A percentile compares a stretch with the other conserved stretches of the same genome.
phyloP scores from a whole-genome alignment of 2,113 vertebrate species.

The Tupaia chinensis region DNA sequence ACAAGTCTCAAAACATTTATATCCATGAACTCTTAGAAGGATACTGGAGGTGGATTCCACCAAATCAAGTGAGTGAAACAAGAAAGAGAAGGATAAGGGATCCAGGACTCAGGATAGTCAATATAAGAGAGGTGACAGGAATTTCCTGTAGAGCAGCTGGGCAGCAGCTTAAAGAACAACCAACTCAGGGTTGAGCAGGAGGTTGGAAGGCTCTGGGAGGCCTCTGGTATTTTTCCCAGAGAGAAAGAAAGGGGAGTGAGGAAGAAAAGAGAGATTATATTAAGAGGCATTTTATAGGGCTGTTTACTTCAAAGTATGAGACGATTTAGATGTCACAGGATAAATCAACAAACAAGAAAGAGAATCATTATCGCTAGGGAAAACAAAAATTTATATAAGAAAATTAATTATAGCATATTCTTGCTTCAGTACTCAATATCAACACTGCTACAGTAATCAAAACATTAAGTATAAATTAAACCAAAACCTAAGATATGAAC shows the following conservation, averaged over 20 bases:
- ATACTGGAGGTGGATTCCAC: background rate
- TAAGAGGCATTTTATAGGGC: conserved; percentile 33
- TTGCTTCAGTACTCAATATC: conserved; percentile 40
- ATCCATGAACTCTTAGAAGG: background rate
- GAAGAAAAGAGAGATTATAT: background rate
- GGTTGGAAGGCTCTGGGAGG: background rate
- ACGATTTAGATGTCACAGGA: background rate
- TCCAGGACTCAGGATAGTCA: background rate
- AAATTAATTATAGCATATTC: conserved; percentile 44
- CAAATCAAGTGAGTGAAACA: background rate
- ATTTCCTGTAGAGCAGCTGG: background rate
- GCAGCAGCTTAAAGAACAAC: background rate
- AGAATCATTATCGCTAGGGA: background rate
- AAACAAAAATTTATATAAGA: conserved; percentile 37
- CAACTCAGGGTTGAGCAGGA: background rate
- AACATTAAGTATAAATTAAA: conserved; percentile 12
- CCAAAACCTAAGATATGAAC: conserved; percentile 14
- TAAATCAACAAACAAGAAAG: conserved; percentile 13
- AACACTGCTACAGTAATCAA: conserved; percentile 40
- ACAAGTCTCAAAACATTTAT: conserved; percentile 2
- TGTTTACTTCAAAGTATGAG: conserved; percentile 28
- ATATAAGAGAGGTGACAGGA: background rate
- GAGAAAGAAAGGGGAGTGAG: background rate
- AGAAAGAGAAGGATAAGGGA: background rate
- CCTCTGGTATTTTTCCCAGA: background rate